These are phyloP conservation scores for Pseudomugil gertrudae DNA, from an alignment of 2,797 vertebrate species.

Conservation along the genomic window DNA sequence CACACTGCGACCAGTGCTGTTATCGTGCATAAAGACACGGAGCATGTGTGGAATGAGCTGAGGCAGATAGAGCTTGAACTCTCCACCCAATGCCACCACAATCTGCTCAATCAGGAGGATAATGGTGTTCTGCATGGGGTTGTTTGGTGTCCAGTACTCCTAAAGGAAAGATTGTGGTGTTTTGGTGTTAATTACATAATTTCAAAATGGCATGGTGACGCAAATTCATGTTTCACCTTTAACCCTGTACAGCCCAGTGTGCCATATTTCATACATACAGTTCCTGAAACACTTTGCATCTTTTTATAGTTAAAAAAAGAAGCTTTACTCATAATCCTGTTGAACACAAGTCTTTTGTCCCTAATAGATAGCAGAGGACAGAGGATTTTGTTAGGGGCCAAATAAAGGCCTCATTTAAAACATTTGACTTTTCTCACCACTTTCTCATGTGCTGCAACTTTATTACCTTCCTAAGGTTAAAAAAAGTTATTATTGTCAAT, in stretches of 20 bases:
- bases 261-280: too few species aligned
- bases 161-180: slow-evolving; percentile 58
- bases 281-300: too few species aligned
- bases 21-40: slow-evolving; percentile 98
- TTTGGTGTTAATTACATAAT: not conserved
- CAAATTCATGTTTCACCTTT: too few species aligned
- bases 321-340: too few species aligned
- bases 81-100: slow-evolving; percentile 94
- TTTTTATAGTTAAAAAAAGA: too few species aligned
- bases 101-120: slow-evolving; percentile 98
- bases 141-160: slow-evolving; percentile 99
- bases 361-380: too few species aligned
- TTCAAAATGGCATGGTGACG: not conserved
- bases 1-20: slow-evolving; percentile 90
- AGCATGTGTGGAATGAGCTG: slow-evolving; percentile 99
- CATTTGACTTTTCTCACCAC: too few species aligned
- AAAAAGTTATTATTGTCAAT: not conserved
- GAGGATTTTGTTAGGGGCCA: too few species aligned
- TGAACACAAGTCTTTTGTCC: too few species aligned
- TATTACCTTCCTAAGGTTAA: not conserved
- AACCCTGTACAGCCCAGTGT: too few species aligned
- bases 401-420: too few species aligned
- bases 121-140: slow-evolving; percentile 98
- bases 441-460: too few species aligned
- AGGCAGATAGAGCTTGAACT: slow-evolving; percentile 98